A percentile compares a stretch with the other conserved stretches of the same genome.
phyloP scores from a whole-genome alignment of 2,113 vertebrate species.

The Proteles cristata region DNA sequence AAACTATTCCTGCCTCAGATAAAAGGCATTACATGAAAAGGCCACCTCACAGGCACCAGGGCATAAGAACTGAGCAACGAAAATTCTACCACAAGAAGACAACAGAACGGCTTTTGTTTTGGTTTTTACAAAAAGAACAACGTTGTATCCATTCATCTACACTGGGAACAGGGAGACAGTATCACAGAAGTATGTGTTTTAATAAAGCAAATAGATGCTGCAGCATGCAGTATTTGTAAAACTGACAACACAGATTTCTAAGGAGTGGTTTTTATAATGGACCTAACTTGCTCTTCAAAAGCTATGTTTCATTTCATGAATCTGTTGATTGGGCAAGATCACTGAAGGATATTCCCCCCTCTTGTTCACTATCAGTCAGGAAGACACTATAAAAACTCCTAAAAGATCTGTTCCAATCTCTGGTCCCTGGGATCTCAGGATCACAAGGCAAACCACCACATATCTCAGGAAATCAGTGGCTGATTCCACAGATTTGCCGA shows the following conservation, averaged over 20 bases:
- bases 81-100: conserved; percentile 84
- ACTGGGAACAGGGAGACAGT: conserved; percentile 85
- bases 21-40: conserved; percentile 71
- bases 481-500: conserved; percentile 9
- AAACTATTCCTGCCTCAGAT: conserved; percentile 65
- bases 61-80: conserved; percentile 81
- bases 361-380: not conserved
- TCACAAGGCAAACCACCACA: not conserved
- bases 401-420: not conserved
- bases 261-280: conserved; percentile 56
- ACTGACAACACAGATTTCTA: conserved; percentile 85
- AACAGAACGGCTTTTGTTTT: conserved; percentile 81
- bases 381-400: conserved; percentile 12
- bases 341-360: conserved; percentile 31
- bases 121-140: conserved; percentile 82
- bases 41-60: conserved; percentile 71
- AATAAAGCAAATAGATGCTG: conserved; percentile 87
- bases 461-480: conserved; percentile 61
- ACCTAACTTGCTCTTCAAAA: conserved; percentile 78
- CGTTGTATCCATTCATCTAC: conserved; percentile 81
- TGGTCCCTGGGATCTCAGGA: conserved; percentile 49
- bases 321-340: conserved; percentile 64
- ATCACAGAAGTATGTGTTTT: conserved; percentile 85
- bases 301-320: conserved; percentile 71
- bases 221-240: conserved; percentile 85